Conservation (phyloP, 1,140 invertebrate genomes). For the Asbolus verrucosus region DNA sequence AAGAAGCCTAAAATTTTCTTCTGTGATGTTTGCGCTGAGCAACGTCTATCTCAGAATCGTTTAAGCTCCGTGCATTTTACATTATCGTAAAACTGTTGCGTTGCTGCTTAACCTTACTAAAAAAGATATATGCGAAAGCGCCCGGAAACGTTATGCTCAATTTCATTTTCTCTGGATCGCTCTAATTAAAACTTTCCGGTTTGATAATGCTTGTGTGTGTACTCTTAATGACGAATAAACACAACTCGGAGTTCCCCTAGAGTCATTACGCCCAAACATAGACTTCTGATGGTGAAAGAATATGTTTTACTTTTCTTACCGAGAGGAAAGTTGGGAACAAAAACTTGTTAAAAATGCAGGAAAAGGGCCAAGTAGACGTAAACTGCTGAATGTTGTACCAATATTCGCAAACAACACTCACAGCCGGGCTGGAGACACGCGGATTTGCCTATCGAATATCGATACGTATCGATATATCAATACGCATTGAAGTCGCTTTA, state of each 20-base stretch:
- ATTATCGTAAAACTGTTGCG: not conserved
- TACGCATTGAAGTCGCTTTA: too few species aligned
- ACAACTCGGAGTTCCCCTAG: not conserved
- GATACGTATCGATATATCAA: too few species aligned
- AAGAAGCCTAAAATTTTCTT: not conserved
- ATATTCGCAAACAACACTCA: too few species aligned
- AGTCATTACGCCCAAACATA: not conserved
- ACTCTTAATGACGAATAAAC: not conserved
- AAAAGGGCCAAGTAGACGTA: too few species aligned
- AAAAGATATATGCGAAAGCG: not conserved
- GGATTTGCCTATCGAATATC: too few species aligned
- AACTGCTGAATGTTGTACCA: too few species aligned
- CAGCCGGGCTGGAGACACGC: too few species aligned
- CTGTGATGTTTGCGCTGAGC: not conserved
- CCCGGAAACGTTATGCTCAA: not conserved
- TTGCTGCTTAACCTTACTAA: not conserved
- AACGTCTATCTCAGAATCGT: not conserved
- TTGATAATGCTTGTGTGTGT: constrained; percentile 5
- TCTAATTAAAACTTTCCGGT: constrained; percentile 8
- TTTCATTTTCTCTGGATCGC: constrained; percentile 3
- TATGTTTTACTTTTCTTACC: too few species aligned
- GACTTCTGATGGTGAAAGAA: too few species aligned
- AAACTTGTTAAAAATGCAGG: too few species aligned
- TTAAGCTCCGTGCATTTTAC: constrained; percentile 1
- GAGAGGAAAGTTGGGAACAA: too few species aligned